phyloP scores from a whole-genome alignment of 2,888 invertebrate species.

The Aphelenchoides bicaudatus region DNA sequence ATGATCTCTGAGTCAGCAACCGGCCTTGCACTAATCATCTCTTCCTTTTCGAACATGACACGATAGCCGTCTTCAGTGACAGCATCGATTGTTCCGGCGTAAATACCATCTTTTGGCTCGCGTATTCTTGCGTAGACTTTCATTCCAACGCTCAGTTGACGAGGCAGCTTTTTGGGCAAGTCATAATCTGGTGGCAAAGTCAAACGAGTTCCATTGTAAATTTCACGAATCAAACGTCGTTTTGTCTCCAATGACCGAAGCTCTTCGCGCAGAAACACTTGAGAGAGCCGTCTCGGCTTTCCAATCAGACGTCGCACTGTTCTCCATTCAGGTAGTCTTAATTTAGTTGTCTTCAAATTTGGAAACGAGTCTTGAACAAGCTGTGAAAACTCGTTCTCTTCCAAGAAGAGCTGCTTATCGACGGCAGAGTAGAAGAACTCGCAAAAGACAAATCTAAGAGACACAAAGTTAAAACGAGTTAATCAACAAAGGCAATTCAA shows the following conservation, averaged over 20 bases:
- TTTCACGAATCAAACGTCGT: conserved; percentile 35
- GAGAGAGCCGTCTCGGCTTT: conserved; percentile 87
- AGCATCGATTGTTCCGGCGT: conserved; percentile 58
- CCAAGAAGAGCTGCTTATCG: conserved; percentile 82
- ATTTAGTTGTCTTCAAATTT: conserved; percentile 76
- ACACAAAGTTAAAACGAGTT: conserved; percentile 84
- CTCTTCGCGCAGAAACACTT: conserved; percentile 92
- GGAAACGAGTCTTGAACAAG: conserved; percentile 91
- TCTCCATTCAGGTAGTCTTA: conserved; percentile 89
- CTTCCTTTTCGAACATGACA: conserved; percentile 58
- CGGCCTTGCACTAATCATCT: conserved; percentile 27
- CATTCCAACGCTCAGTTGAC: conserved; percentile 48
- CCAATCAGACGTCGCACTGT: conserved; percentile 92
- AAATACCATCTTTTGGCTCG: conserved; percentile 54
- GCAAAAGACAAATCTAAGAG: conserved; percentile 73
- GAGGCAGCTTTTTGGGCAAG: conserved; percentile 46
- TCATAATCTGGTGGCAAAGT: conserved; percentile 32
- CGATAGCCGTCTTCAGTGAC: conserved; percentile 53
- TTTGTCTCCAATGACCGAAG: conserved; percentile 82
- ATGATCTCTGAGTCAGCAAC: conserved; percentile 45
- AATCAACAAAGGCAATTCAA: conserved; percentile 65
- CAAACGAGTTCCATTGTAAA: conserved; percentile 22
- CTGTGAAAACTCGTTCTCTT: conserved; percentile 91
- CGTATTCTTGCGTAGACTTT: conserved; percentile 49
- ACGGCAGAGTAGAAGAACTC: conserved; percentile 99